Conservation (phyloP, 2,888 invertebrate genomes). For the Argyresthia albistria region DNA sequence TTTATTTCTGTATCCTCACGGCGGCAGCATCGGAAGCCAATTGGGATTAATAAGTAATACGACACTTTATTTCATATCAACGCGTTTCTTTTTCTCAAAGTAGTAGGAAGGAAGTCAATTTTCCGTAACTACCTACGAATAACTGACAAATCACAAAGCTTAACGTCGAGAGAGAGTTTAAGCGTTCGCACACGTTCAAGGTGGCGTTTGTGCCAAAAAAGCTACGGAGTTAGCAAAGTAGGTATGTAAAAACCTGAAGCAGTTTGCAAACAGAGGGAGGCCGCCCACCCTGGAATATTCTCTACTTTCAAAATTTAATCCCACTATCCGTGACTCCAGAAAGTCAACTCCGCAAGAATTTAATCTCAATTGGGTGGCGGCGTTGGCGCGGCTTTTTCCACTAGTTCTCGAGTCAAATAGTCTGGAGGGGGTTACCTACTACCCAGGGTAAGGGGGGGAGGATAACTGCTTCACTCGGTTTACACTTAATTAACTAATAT, state of each 20-base stretch:
- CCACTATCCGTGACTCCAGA: neutral
- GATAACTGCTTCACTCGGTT: conserved; percentile 37
- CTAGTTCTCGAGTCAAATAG: conserved; percentile 30
- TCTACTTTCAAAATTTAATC: neutral
- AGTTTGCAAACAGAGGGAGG: no score
- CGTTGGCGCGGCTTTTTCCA: conserved; percentile 24
- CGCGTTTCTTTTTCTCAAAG: no score
- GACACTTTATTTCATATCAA: no score
- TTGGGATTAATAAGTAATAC: neutral
- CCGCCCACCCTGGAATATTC: no score
- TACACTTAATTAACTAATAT: conserved; percentile 70
- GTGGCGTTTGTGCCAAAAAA: no score
- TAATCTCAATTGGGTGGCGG: conserved; percentile 8
- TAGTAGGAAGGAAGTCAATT: no score
- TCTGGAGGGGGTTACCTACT: conserved; percentile 4
- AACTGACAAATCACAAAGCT: no score
- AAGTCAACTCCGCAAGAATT: conserved; percentile 4
- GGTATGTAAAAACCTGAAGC: no score
- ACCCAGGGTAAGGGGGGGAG: conserved; percentile 12
- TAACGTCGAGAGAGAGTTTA: no score
- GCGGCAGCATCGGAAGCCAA: neutral
- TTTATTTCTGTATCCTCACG: neutral
- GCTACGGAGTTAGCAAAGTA: no score
- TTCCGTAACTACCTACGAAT: no score
- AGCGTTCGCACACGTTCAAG: no score